Evolutionary conservation across 2,888 invertebrate species (phyloP), one percentile per base, ranked within the genome.

Genomic region (Drosophila setosimentum): DNA sequence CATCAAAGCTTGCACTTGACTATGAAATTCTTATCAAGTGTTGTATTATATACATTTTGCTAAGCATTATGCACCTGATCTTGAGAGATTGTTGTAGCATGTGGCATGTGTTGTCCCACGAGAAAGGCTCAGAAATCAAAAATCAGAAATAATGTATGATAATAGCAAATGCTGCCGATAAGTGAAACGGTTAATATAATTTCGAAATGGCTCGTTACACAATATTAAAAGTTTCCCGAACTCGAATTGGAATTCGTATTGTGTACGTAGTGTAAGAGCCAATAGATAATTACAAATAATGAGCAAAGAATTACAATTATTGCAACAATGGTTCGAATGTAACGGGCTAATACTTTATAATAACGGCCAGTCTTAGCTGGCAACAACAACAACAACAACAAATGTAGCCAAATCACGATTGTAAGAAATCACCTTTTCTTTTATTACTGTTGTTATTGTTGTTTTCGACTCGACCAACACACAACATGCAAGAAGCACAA

Each of bases 351-450:
- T 76, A 73, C 73, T 59, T 53, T 68, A 77, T 76, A 68, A 76
- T 76, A 76, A 76, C 68, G 73, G 65, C 21, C 62, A 73, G 42
- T 57, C 57, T 49, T 67, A 61, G 65, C 68, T 58, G 45, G 32
- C 35, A 33, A 42, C 40, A 24, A 21, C 63, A 58, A 53, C 27
- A 40, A 54, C 48, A 72, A 49, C 27, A 72, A 73, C 55, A 61
- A 79, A 68, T 73, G 70, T 64, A 50, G 50, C 62, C 68, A 76
- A 84, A 80, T 84, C 82, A 84, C 82, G 85, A 80, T 80, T 82
- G 84, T 79, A 75, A 54, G 80, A 80, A 82, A 82, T 71, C 68
- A 77, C 62, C 70, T 68, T 68, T 60, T 72, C 64, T 67, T 74
- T 64, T 66, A 42, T 27, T 64, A 50, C 63, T 72, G 35, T 63